Evolutionary conservation across 2,113 vertebrate species (phyloP).

Genomic region (Tachuris rubrigastra): DNA sequence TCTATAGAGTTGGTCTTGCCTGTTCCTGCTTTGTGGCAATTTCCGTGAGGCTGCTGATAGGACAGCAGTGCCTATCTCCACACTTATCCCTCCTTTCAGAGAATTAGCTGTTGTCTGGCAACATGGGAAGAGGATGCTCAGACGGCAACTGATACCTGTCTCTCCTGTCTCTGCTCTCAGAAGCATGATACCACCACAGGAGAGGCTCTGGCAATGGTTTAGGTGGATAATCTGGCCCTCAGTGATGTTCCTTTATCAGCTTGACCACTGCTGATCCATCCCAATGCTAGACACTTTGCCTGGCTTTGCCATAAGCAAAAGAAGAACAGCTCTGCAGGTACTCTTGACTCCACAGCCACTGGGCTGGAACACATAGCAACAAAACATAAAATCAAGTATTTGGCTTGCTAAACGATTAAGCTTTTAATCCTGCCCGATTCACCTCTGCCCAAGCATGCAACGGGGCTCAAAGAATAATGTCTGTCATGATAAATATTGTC

Average conservation of each 20-base stretch:
- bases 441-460: neutral
- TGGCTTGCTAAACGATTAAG: neutral
- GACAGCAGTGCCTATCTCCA: neutral
- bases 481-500: neutral
- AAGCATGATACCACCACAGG: neutral
- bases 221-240: neutral
- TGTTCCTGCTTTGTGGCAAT: neutral
- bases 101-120: neutral
- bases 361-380: neutral
- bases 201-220: neutral
- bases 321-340: neutral
- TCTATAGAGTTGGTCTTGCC: neutral
- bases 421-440: slow-evolving; percentile 19
- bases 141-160: neutral
- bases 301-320: neutral
- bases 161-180: neutral
- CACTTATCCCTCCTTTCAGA: neutral
- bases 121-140: neutral
- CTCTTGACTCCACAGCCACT: neutral
- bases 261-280: fast-evolving
- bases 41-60: neutral
- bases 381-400: slow-evolving; percentile 18
- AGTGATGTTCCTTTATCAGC: neutral
- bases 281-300: neutral
- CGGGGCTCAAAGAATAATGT: neutral